These are phyloP conservation scores for Halictus rubicundus DNA, from an alignment of 1,140 invertebrate species.

Conservation along the genomic window DNA sequence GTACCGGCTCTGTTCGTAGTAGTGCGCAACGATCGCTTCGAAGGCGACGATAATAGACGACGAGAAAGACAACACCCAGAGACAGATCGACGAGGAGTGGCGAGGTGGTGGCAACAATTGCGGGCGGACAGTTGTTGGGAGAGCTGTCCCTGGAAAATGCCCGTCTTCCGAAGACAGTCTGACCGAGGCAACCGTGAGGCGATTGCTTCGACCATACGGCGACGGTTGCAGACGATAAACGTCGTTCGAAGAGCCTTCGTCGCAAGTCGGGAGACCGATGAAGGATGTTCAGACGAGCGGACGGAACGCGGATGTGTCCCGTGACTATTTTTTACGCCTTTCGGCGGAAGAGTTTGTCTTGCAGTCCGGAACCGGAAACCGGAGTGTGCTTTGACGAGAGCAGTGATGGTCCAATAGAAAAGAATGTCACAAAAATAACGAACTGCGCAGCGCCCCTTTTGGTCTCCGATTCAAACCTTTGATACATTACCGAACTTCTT, in stretches of 20 bases:
- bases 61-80: not conserved
- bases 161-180: slow-evolving; percentile 2
- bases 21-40: not conserved
- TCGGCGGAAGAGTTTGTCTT: too few species aligned
- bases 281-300: not conserved
- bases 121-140: slow-evolving; percentile 20
- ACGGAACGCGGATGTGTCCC: slow-evolving; percentile 1
- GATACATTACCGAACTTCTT: slow-evolving; percentile 65
- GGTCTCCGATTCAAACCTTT: slow-evolving; percentile 40
- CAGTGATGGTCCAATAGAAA: not conserved
- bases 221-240: slow-evolving; percentile 49
- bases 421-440: not conserved
- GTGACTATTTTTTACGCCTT: too few species aligned
- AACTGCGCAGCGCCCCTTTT: not conserved
- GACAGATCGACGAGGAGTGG: not conserved
- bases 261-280: not conserved
- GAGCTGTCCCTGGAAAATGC: slow-evolving; percentile 58
- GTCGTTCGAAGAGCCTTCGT: not conserved
- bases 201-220: slow-evolving; percentile 14
- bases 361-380: too few species aligned
- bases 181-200: not conserved
- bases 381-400: too few species aligned
- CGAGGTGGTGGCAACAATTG: not conserved
- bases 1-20: not conserved
- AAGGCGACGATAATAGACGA: too few species aligned